Percentiles rank a stretch among this genome's conserved stretches.
These are phyloP conservation scores for Trididemnum miniatum DNA, from an alignment of 23 tunicate species.

Conservation along the genomic window DNA sequence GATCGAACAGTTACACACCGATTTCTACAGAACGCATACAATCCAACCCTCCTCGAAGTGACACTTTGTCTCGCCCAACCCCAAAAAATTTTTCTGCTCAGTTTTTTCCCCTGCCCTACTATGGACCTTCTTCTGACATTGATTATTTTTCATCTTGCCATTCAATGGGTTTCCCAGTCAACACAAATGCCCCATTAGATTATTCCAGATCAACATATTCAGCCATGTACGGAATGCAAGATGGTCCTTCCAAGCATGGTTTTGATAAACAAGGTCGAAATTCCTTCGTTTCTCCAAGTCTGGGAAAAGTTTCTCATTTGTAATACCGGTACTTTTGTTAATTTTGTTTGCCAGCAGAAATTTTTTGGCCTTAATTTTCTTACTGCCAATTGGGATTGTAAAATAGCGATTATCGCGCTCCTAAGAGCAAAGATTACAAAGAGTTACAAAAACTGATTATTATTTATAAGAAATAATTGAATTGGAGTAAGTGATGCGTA, in stretches of 20 bases:
- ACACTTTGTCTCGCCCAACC: background rate
- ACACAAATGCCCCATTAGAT: slow-evolving; percentile 20
- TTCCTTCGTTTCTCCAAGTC: background rate
- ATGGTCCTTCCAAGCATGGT: background rate
- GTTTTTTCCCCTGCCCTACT: slow-evolving; percentile 50
- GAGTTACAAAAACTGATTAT: no score
- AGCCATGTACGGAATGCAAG: background rate
- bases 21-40: background rate
- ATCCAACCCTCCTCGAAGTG: background rate
- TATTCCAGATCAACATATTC: slow-evolving; percentile 35
- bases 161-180: slow-evolving; percentile 18
- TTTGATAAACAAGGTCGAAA: background rate
- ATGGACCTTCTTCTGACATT: slow-evolving; percentile 38
- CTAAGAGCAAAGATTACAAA: no score
- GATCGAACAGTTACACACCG: background rate
- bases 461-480: no score
- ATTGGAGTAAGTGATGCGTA: no score
- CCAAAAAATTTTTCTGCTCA: slow-evolving; percentile 7
- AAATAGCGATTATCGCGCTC: no score
- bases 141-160: slow-evolving; percentile 12
- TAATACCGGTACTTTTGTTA: no score
- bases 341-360: no score
- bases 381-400: no score
- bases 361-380: no score
- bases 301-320: background rate